Percentiles rank a stretch among this genome's conserved stretches.
Conservation (phyloP, 1,140 invertebrate species). For the Conus ventricosus region DNA sequence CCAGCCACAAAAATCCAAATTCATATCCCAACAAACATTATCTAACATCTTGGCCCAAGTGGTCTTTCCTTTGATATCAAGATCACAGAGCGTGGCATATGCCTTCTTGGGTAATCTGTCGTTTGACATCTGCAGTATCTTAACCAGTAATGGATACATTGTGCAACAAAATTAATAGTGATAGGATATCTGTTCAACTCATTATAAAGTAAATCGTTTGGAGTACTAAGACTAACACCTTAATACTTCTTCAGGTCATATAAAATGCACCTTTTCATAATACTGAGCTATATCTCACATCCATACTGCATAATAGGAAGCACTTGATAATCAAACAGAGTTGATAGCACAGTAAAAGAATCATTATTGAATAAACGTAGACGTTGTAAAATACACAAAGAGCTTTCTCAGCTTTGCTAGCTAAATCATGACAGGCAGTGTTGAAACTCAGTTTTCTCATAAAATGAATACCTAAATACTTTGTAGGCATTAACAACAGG, state of each 20-base stretch:
- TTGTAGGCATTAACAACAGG: slow-evolving; percentile 1
- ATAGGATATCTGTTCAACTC: slow-evolving; percentile 12
- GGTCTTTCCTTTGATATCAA: too few species aligned
- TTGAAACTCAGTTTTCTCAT: background rate
- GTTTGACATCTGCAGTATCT: too few species aligned
- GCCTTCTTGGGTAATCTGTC: too few species aligned
- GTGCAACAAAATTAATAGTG: background rate
- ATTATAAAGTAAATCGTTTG: slow-evolving; percentile 5
- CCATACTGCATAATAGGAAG: background rate
- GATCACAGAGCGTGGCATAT: too few species aligned
- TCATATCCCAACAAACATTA: too few species aligned
- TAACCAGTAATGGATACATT: too few species aligned
- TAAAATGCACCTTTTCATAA: slow-evolving; percentile 10
- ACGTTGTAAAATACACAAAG: background rate
- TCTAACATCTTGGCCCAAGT: too few species aligned
- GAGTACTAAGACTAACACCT: background rate
- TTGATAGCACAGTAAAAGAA: background rate
- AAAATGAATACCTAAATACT: slow-evolving; percentile 11
- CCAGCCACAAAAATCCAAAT: too few species aligned
- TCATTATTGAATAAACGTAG: background rate
- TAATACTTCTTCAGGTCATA: background rate
- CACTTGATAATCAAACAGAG: background rate
- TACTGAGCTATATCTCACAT: background rate
- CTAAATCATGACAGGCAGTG: slow-evolving; percentile 2
- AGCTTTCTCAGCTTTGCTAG: slow-evolving; percentile 6